phyloP scores from a whole-genome alignment of 2,888 invertebrate genomes.

The Chloromyia formosa region DNA sequence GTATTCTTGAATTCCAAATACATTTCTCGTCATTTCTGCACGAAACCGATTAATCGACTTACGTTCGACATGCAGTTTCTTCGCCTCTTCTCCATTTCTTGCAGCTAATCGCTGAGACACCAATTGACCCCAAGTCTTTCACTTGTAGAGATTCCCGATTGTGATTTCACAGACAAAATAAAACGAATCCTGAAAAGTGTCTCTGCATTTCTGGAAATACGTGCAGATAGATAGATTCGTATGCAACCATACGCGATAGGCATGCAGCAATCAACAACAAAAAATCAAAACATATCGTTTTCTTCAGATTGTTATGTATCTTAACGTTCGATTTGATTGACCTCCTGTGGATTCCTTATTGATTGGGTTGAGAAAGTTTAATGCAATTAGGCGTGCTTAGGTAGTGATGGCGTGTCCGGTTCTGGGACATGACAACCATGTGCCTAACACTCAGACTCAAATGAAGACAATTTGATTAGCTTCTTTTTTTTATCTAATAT shows the following conservation, averaged over 20 bases:
- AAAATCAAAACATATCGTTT: background rate
- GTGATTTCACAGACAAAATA: constrained; percentile 29
- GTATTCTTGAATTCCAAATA: background rate
- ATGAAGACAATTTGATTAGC: constrained; percentile 5
- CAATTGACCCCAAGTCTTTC: constrained; percentile 45
- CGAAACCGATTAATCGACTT: constrained; percentile 43
- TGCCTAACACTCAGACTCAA: background rate
- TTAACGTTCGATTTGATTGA: too few species aligned
- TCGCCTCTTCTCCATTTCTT: constrained; percentile 36
- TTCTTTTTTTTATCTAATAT: background rate
- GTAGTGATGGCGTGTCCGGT: too few species aligned
- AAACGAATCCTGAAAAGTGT: constrained; percentile 48
- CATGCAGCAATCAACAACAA: too few species aligned
- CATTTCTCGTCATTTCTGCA: constrained; percentile 19
- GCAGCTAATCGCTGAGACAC: constrained; percentile 36
- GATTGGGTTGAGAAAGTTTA: constrained; percentile 16
- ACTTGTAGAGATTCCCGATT: constrained; percentile 48
- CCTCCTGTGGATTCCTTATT: background rate
- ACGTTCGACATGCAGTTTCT: background rate
- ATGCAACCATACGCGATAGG: too few species aligned
- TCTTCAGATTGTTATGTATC: background rate
- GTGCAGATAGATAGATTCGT: too few species aligned
- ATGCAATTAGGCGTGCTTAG: constrained; percentile 9
- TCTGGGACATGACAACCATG: too few species aligned
- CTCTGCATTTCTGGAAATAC: background rate